Evolutionary conservation across 1,140 invertebrate genomes (phyloP).

Genomic region (Bombus fervidus): DNA sequence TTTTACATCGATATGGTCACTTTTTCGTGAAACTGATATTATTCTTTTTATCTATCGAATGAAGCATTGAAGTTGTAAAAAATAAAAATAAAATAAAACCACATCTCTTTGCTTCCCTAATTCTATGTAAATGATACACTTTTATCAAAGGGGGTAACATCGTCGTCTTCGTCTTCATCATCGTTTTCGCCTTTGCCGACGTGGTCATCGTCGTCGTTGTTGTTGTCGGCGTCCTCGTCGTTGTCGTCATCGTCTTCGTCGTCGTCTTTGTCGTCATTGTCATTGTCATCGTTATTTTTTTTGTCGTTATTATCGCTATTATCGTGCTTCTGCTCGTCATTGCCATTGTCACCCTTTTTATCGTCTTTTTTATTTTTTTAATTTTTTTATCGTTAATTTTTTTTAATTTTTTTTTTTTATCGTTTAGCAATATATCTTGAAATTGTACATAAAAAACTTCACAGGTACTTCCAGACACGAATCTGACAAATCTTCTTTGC

Average conservation of each 20-base stretch:
- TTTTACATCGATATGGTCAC: not conserved
- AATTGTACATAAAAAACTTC: conserved; percentile 21
- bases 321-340: not conserved
- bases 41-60: not conserved
- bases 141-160: too few species aligned
- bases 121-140: not conserved
- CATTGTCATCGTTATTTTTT: not conserved
- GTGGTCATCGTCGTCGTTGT: not conserved
- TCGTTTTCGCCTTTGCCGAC: not conserved
- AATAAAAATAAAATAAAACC: not conserved
- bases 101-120: not conserved
- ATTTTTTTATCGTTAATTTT: not conserved
- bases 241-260: too few species aligned
- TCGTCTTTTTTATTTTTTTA: not conserved
- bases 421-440: not conserved
- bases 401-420: too few species aligned
- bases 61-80: not conserved
- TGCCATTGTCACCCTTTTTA: too few species aligned
- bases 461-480: conserved; percentile 75
- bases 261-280: not conserved
- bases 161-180: not conserved
- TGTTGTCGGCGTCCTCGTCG: not conserved
- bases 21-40: not conserved
- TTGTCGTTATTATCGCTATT: too few species aligned
- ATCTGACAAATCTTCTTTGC: conserved; percentile 54